phyloP scores from a whole-genome alignment of 2,113 vertebrate species.

The Calyptomena viridis region DNA sequence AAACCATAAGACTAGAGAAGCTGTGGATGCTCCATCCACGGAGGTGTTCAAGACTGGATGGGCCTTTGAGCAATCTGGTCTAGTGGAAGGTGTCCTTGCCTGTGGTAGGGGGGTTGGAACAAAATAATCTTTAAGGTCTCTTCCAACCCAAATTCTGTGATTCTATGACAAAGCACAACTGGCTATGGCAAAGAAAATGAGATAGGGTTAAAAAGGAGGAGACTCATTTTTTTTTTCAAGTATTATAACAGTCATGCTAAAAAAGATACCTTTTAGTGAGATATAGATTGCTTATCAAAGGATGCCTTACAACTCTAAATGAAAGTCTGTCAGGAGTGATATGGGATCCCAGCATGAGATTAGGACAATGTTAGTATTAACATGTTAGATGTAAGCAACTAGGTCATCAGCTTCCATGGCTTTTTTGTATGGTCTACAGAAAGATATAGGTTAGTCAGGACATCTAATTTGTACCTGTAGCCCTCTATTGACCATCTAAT shows the following conservation, averaged over 20 bases:
- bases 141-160: neutral
- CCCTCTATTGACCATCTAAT: neutral
- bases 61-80: neutral
- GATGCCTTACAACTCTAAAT: neutral
- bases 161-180: neutral
- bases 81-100: neutral
- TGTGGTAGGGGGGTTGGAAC: neutral
- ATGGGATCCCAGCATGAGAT: neutral
- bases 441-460: neutral
- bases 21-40: neutral
- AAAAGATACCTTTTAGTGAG: neutral
- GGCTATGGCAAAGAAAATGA: neutral
- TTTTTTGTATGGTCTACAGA: neutral
- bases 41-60: neutral
- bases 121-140: neutral
- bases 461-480: neutral
- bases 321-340: neutral
- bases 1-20: neutral
- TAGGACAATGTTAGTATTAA: neutral
- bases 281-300: neutral
- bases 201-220: neutral
- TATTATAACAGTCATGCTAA: neutral
- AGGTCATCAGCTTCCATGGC: neutral
- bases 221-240: neutral
- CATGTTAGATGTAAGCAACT: neutral